A percentile compares a stretch with the other conserved stretches of the same genome.
These are phyloP conservation scores for Eira barbara DNA, from an alignment of 2,113 vertebrate species.

Conservation along the genomic window DNA sequence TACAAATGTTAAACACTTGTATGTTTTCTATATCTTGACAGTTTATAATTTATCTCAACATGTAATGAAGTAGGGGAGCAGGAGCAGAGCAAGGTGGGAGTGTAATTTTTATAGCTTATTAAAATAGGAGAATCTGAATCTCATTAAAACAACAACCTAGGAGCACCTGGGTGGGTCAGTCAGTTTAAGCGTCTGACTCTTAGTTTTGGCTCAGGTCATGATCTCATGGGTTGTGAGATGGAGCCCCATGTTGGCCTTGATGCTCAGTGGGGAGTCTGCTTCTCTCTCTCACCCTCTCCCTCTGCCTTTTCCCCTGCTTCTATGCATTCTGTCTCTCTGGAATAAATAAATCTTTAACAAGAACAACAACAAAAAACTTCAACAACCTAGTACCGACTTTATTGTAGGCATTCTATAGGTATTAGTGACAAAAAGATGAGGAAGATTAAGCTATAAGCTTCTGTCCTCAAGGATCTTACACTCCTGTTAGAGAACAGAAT, in stretches of 20 bases:
- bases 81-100: not conserved
- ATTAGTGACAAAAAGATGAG: not conserved
- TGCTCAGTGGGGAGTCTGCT: too few relatives aligned
- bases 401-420: not conserved
- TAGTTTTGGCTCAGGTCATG: too few relatives aligned
- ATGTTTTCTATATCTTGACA: not conserved
- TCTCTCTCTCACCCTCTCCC: too few relatives aligned
- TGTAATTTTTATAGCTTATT: not conserved
- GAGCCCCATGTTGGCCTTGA: too few relatives aligned
- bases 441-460: not conserved
- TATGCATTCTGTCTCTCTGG: too few relatives aligned
- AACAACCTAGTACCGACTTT: not conserved
- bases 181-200: too few relatives aligned
- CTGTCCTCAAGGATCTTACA: not conserved
- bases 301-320: too few relatives aligned
- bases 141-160: not conserved
- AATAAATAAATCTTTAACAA: too few relatives aligned
- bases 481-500: not conserved
- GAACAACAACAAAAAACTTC: too few relatives aligned
- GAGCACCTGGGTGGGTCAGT: too few relatives aligned
- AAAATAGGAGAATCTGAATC: not conserved
- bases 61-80: not conserved
- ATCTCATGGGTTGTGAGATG: too few relatives aligned
- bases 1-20: not conserved
- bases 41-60: conserved; percentile 3